Base-by-base conservation (phyloP, 2,113 vertebrate species). In the Pitta sordida region DNA sequence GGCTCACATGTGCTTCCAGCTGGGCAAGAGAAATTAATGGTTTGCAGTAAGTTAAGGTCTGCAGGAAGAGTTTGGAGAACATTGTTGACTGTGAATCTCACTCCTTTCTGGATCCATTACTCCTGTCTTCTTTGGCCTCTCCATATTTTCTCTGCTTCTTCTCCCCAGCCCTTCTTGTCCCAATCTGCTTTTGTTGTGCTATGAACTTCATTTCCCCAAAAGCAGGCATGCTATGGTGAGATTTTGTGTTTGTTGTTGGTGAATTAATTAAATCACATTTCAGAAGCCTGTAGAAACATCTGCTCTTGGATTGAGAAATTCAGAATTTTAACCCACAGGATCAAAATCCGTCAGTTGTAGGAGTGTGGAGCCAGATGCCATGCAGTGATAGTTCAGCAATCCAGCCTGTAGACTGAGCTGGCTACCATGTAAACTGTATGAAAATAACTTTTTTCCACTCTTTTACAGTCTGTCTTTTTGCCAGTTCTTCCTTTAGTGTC, bases 1-100 rank as follows among this genome's bases (percentile, higher is more conserved):
- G 29, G 15, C 46, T 68, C 32, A 34, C 5, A 0, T 34, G 13
- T 21, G 39, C 36, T 59, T 75, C 48, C 32, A 39, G 70, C 56
- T 23, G 48, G 76, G 12, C 15, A 29, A 7, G 62, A 55, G 18
- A 32, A 76, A 23, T 26, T 7, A 26, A 0, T 37, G 21, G 9
- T 59, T 78, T 56, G 30, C 44, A 22, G 11, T n/a, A 11, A 39
- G 41, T 64, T n/a, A 22, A n/a, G 16, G 7, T 71, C 44, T 79
- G n/a, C 34, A 34, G n/a, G 52, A 15, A 37, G 22, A 20, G 15
- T 87, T 90, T 9, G 13, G 79, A 44, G 19, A 65, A 2, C 7
- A 5, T 3, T 39, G 10, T 5, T 87, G 82, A 12, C 48, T 3
- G 1, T 0, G 24, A 36, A 4, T 37, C 19, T 67, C 1, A 0